Evolutionary conservation across 2,797 vertebrate genomes (phyloP).

Genomic region (Syngnathus acus): DNA sequence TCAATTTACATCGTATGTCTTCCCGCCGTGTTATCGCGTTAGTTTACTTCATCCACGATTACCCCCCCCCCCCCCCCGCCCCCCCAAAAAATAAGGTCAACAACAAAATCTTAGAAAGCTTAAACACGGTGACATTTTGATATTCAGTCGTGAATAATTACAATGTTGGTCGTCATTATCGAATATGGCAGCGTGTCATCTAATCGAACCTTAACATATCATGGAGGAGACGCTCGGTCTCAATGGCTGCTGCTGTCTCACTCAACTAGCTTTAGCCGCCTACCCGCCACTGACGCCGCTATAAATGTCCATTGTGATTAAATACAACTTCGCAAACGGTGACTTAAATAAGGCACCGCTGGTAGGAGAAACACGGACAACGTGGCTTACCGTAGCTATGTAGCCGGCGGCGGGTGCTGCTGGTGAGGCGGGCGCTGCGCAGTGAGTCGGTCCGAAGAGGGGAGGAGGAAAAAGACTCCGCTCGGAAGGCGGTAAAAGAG

Average conservation of each 20-base stretch:
- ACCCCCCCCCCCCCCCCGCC: slow-evolving; percentile 13
- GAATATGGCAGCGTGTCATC: neutral
- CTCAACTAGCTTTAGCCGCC: slow-evolving; percentile 52
- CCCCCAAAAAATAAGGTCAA: slow-evolving; percentile 56
- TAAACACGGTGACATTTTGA: neutral
- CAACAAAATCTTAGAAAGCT: slow-evolving; percentile 39
- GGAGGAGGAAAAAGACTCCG: slow-evolving; percentile 74
- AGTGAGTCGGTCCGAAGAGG: slow-evolving; percentile 57
- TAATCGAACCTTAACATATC: slow-evolving; percentile 40
- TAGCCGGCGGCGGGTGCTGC: slow-evolving; percentile 36
- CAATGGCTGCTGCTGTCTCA: slow-evolving; percentile 66
- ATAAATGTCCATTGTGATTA: neutral
- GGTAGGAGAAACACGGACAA: neutral
- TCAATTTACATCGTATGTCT: neutral
- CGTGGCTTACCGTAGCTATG: slow-evolving; percentile 50
- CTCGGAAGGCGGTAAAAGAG: slow-evolving; percentile 91
- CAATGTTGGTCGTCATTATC: neutral
- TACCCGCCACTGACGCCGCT: slow-evolving; percentile 10
- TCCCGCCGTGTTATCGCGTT: neutral
- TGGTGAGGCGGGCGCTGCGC: slow-evolving; percentile 54
- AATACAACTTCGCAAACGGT: neutral
- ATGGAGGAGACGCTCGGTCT: slow-evolving; percentile 59
- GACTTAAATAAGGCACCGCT: slow-evolving; percentile 10
- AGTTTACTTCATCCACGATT: neutral
- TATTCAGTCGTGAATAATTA: neutral